Conservation (phyloP, 2,888 invertebrate species). For the Lathronympha strigana region DNA sequence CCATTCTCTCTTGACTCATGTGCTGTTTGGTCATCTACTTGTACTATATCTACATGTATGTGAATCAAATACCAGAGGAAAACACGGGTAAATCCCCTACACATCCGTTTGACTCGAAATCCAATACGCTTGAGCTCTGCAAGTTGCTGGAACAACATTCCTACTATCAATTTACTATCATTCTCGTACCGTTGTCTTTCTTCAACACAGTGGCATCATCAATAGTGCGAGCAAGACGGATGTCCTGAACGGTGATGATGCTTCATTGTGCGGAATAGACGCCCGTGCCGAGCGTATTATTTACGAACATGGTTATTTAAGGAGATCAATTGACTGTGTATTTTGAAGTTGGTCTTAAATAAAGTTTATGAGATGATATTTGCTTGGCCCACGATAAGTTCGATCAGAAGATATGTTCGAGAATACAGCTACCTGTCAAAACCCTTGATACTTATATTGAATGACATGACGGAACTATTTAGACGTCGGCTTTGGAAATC, state of each 20-base stretch:
- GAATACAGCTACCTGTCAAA: no score
- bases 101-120: not conserved
- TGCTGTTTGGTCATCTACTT: no score
- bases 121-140: not conserved
- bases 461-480: no score
- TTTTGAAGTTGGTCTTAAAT: conserved; percentile 1
- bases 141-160: not conserved
- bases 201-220: not conserved
- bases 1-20: no score
- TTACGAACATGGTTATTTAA: conserved; percentile 1
- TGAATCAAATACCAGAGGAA: no score
- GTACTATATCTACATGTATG: no score
- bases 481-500: no score
- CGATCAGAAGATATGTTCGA: not conserved
- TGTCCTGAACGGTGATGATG: not conserved
- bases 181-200: conserved; percentile 12
- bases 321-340: conserved; percentile 20
- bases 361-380: not conserved
- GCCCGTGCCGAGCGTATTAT: conserved; percentile 2
- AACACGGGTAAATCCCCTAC: no score
- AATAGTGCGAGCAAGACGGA: conserved; percentile 13
- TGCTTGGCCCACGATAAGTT: not conserved
- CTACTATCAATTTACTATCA: conserved; percentile 16
- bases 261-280: conserved; percentile 15
- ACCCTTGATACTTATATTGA: no score